Conservation (phyloP, 2,113 vertebrate species). For the Paramormyrops kingsleyae region DNA sequence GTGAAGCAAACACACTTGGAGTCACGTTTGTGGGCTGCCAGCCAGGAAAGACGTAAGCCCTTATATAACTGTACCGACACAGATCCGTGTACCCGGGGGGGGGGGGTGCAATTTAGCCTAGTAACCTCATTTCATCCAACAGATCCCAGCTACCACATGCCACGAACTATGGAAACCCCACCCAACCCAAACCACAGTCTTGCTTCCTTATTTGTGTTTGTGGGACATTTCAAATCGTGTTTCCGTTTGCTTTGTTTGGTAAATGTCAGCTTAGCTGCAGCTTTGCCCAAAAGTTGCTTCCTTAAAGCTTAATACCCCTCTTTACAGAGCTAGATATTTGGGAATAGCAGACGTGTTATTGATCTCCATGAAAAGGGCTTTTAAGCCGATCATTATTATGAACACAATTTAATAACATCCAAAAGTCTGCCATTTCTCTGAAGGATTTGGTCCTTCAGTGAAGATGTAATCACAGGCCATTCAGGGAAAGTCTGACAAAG, state of each 20-base stretch:
- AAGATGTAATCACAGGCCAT: background rate
- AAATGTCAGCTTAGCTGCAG: background rate
- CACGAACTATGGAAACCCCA: background rate
- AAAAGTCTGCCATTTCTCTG: background rate
- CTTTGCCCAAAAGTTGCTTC: background rate
- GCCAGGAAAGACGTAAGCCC: conserved; percentile 13
- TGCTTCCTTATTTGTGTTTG: background rate
- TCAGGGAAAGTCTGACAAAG: background rate
- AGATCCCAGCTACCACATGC: background rate
- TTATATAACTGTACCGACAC: conserved; percentile 26
- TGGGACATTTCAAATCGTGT: background rate
- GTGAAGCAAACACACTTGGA: background rate
- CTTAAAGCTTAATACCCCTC: background rate
- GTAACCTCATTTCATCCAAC: conserved; percentile 21
- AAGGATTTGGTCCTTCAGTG: background rate
- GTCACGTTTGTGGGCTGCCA: conserved; percentile 13
- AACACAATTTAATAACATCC: too few species aligned
- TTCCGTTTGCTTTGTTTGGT: background rate
- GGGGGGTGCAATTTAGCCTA: background rate
- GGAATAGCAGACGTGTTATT: background rate
- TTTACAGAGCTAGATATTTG: background rate
- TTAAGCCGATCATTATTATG: background rate
- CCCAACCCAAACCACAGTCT: background rate
- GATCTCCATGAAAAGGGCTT: background rate
- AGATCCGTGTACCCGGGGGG: background rate